Evolutionary conservation across 2,113 vertebrate species (phyloP), one percentile per base, ranked within the genome.

Genomic region (Empidonax alnorum): DNA sequence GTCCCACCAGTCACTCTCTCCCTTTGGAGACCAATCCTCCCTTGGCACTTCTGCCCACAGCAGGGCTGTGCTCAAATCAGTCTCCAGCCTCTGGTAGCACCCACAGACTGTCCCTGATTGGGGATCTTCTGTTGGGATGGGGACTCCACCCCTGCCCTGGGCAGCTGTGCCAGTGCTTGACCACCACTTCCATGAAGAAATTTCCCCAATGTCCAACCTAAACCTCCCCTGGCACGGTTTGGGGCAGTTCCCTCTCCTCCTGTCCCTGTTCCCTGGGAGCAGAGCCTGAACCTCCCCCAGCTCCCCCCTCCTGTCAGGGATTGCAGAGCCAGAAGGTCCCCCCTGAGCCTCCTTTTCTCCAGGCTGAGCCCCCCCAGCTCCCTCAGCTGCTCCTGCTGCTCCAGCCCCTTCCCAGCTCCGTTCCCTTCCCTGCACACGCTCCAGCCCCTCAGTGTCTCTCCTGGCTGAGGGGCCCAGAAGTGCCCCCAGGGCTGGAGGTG

Each of bases 41-140:
- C 47, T 19, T 4, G 4, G 46, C 8, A 0, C 4, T 84, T 0
- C 0, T 23, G 22, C 10, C 42, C 22, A 0, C 3, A 7, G 18
- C 10, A 3, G 17, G 28, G 37, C 58, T 84, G 66, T 59, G 44
- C 24, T 37, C 12, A 15, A 6, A 50, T 14, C 10, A 5, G 7
- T 16, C 28, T 22, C n/a, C 6, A 23, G 3, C 47, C 69, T 1
- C 55, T n/a, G 55, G 50, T 22, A 31, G 20, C 71, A 37, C 12
- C 37, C 6, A 0, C 0, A 5, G 23, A 23, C 1, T 1, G 4
- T 61, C 41, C 35, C 41, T 56, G 66, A 18, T 14, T 44, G 76
- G 62, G 58, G 27, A 25, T 0, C 4, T 37, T 59, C 35, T 47
- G 2, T 24, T 59, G 73, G 28, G 50, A 6, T 66, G 37, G 61